Evolutionary conservation across 2,113 vertebrate genomes (phyloP).

Genomic region (Sterrhoptilus dennistouni): DNA sequence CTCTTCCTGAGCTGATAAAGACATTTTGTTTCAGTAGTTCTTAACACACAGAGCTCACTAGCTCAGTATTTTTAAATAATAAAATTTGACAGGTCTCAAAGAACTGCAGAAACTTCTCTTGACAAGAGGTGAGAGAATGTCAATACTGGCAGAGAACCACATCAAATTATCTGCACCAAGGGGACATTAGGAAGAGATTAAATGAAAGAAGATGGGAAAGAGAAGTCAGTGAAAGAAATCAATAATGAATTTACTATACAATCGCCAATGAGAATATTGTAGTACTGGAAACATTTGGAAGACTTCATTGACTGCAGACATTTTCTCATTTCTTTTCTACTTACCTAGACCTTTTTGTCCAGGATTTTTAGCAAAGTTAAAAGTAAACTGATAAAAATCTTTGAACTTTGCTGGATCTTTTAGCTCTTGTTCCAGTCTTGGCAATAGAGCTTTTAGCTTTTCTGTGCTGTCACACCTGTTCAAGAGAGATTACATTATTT

Average conservation of each 20-base stretch:
- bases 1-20: neutral
- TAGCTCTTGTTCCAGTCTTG: conserved; percentile 91
- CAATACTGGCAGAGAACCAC: neutral
- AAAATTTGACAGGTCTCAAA: neutral
- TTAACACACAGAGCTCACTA: neutral
- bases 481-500: conserved; percentile 22
- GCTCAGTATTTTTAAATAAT: neutral
- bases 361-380: conserved; percentile 95
- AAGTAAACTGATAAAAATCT: conserved; percentile 97
- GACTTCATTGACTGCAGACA: neutral
- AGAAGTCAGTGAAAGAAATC: neutral
- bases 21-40: neutral
- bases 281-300: neutral
- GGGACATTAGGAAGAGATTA: neutral
- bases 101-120: neutral
- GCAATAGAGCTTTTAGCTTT: conserved; percentile 87
- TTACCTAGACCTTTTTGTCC: conserved; percentile 95
- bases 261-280: neutral
- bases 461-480: conserved; percentile 91
- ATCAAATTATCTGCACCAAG: neutral
- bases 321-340: neutral
- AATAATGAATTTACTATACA: neutral
- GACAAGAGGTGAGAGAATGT: neutral
- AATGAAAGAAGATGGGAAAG: neutral
- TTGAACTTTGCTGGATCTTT: conserved; percentile 92